A percentile compares a stretch with the other conserved stretches of the same genome.
Evolutionary conservation across 2,113 vertebrate genomes (phyloP).

Genomic region (Parotia lawesii): DNA sequence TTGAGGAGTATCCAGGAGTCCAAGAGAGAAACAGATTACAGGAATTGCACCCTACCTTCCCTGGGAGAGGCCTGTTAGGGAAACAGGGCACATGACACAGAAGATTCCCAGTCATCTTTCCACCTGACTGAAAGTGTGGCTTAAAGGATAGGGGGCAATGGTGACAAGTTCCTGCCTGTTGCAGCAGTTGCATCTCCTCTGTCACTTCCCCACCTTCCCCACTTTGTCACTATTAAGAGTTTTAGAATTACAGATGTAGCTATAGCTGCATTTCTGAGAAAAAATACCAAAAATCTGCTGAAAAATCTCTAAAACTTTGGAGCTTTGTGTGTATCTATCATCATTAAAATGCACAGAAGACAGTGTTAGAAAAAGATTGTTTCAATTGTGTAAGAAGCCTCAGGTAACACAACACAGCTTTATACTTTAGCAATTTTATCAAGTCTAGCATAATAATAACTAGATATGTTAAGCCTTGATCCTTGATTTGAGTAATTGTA

Average conservation of each 20-base stretch:
- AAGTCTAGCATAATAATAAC: background rate
- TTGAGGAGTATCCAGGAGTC: background rate
- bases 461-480: background rate
- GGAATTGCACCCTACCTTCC: background rate
- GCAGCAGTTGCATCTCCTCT: background rate
- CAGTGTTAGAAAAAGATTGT: background rate
- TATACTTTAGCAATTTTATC: background rate
- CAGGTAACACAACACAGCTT: background rate
- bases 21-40: background rate
- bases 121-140: background rate
- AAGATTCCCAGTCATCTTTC: background rate
- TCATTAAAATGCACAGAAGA: background rate
- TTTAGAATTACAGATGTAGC: background rate
- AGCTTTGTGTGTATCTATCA: background rate
- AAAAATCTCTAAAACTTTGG: background rate
- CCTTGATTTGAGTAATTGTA: background rate
- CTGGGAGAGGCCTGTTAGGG: background rate
- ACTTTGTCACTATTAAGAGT: background rate
- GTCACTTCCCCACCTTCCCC: background rate
- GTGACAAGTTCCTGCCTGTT: background rate
- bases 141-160: background rate
- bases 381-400: background rate
- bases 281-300: background rate
- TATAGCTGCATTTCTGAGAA: background rate
- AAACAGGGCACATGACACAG: background rate